phyloP scores from a whole-genome alignment of 37 sponge, comb jelly and placozoan genomes.

The Spongilla lacustris region DNA sequence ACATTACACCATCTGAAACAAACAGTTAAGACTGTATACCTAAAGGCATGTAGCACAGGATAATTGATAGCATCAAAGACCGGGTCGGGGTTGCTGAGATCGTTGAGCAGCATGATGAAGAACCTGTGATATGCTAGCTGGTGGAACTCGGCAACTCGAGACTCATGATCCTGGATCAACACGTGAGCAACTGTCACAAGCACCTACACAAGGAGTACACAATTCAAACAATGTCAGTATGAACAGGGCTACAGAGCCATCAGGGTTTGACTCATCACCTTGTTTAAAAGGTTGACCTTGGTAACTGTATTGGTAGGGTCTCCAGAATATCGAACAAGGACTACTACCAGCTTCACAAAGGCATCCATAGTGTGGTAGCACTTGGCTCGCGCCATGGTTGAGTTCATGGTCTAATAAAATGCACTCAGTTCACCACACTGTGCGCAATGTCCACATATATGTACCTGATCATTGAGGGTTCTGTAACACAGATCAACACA shows the following conservation, averaged over 20 bases:
- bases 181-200: constrained; percentile 77
- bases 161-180: constrained; percentile 96
- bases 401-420: constrained; percentile 50
- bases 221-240: neutral
- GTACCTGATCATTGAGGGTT: constrained; percentile 83
- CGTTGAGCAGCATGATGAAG: constrained; percentile 96
- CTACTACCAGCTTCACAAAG: constrained; percentile 95
- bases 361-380: constrained; percentile 99
- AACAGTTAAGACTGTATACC: constrained; percentile 47
- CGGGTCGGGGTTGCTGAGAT: constrained; percentile 87
- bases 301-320: constrained; percentile 84
- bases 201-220: constrained; percentile 38
- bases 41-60: constrained; percentile 85
- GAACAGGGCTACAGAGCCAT: neutral
- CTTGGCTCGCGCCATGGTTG: constrained; percentile 87
- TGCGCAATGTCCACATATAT: neutral
- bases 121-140: constrained; percentile 98
- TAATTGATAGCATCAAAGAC: constrained; percentile 92
- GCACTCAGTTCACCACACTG: neutral
- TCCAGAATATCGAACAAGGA: constrained; percentile 90
- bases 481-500: constrained; percentile 97
- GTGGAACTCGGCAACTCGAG: constrained; percentile 83
- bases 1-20: neutral
- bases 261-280: constrained; percentile 40
- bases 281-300: constrained; percentile 94